Evolutionary conservation across 92 coral and sea anemone genomes (phyloP).

Genomic region (Meandrina meandrites): DNA sequence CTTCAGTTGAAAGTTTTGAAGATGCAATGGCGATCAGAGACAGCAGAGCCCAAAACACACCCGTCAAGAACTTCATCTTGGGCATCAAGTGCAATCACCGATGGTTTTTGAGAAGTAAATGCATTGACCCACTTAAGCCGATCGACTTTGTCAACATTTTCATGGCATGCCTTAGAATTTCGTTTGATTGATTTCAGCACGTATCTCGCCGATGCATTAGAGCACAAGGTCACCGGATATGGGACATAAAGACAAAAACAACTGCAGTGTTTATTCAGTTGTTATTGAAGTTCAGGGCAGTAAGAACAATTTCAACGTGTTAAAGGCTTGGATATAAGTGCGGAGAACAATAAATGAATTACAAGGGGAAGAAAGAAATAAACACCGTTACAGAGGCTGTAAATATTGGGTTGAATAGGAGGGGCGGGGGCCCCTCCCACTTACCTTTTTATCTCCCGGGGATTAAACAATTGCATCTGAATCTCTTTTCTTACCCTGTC

Average conservation of each 20-base stretch:
- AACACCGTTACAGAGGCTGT: not conserved
- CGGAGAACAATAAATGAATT: not conserved
- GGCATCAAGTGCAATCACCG: not conserved
- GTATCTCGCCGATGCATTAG: not conserved
- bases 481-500: not conserved
- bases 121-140: not conserved
- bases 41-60: not conserved
- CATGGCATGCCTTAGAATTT: not conserved
- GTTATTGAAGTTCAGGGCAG: not conserved
- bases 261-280: not conserved
- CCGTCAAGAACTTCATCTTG: slow-evolving; percentile 1
- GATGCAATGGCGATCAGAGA: not conserved
- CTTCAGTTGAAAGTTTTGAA: not conserved
- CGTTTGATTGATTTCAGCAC: not conserved
- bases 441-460: not conserved
- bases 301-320: not conserved
- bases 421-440: not conserved
- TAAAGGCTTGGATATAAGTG: not conserved
- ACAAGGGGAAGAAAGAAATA: not conserved
- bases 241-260: not conserved
- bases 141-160: not conserved
- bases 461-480: not conserved
- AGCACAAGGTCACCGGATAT: slow-evolving; percentile 8
- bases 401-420: not conserved
- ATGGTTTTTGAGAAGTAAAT: not conserved